Base-by-base conservation (phyloP, 2,797 vertebrate genomes). In the Alectoris magna region DNA sequence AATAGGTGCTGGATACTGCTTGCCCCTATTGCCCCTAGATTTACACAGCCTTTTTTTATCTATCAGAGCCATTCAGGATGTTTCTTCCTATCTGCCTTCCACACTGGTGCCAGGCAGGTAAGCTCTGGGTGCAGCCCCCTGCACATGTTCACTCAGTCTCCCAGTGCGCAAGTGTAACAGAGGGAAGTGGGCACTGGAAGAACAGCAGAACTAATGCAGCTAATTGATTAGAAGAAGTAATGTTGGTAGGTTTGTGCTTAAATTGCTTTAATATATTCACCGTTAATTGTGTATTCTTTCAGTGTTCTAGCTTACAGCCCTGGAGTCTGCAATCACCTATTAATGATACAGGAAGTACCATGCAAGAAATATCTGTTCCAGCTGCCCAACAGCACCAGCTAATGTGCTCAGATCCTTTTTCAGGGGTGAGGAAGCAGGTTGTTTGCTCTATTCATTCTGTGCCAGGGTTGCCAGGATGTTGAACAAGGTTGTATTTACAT, bases 401-500 rank as follows among this genome's bases (percentile, higher is more conserved):
- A 79, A 89, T 75, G 55, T 72, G 63, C 38, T 91, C 86, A 81
- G 72, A 78, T 87, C 62, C 38, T 56, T 93, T 95, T 94, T 85
- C 87, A 92, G 82, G 69, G 69, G 31, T 81, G 84, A 96, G 76
- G 79, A 94, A 91, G 82, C 84, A 91, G 67, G 59, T 60, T 91
- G 70, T 92, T 95, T 92, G 67, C 24, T 85, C 75, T 95, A 75
- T 80, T 95, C 70, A 85, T 80, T 80, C 73, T 70, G 59, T 91
- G 90, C 76, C 91, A 95, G 78, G 49, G 75, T 87, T 93, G 75
- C 84, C 90, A 96, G 96, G 87, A 91, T 87, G 81, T 94, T 84
- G 89, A 91, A 78, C 49, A 84, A 75, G 39, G 63, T 75, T 92
- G 24, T 96, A 75, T 95, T 96, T 92, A 51, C 91, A 44, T 55